Evolutionary conservation across 2,888 invertebrate species (phyloP).

Genomic region (Cactoblastis cactorum): DNA sequence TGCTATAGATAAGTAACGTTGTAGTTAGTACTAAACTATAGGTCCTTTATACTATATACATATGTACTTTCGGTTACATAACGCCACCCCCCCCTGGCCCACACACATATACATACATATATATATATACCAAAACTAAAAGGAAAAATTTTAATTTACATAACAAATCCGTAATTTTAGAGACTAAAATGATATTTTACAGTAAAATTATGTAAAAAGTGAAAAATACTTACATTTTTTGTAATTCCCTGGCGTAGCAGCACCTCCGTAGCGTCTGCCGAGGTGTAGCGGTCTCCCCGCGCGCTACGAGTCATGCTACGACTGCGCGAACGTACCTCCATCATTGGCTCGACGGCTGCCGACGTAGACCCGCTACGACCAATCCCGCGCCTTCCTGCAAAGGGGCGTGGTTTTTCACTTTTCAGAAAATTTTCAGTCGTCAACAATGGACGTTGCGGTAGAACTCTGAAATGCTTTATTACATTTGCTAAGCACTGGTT

Average conservation of each 20-base stretch:
- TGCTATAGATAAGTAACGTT: background rate
- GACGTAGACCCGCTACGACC: conserved; percentile 55
- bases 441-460: conserved; percentile 49
- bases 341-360: conserved; percentile 60
- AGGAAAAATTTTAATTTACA: too few species aligned
- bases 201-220: conserved; percentile 12
- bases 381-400: conserved; percentile 60
- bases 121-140: conserved; percentile 20
- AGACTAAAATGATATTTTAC: background rate
- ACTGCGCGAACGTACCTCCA: conserved; percentile 63
- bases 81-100: conserved; percentile 16
- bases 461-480: conserved; percentile 48
- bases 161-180: background rate
- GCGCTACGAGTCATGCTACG: conserved; percentile 58
- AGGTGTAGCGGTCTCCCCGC: conserved; percentile 45
- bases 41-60: conserved; percentile 18
- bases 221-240: conserved; percentile 63
- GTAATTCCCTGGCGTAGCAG: conserved; percentile 63
- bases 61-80: conserved; percentile 18
- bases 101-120: conserved; percentile 18
- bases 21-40: too few species aligned
- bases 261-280: conserved; percentile 9
- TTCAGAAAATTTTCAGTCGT: conserved; percentile 74
- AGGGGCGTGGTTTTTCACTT: conserved; percentile 67
- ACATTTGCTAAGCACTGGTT: conserved; percentile 7